Evolutionary conservation across 1,140 invertebrate species (phyloP).

Genomic region (Platorchestia sp.): DNA sequence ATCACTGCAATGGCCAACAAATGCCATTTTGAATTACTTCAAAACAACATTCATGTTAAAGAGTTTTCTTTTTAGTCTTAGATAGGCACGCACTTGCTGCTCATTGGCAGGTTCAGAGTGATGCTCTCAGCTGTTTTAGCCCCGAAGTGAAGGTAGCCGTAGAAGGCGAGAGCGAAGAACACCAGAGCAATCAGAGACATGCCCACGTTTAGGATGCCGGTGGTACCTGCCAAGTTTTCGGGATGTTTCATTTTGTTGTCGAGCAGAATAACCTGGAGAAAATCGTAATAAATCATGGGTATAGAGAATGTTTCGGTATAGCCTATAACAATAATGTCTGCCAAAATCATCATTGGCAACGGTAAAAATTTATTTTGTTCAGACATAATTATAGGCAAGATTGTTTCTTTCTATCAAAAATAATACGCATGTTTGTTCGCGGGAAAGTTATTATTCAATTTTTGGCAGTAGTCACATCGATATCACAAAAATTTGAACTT

Average conservation of each 20-base stretch:
- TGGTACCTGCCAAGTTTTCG: constrained; percentile 40
- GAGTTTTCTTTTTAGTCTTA: background rate
- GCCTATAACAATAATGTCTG: background rate
- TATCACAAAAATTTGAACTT: too few species aligned
- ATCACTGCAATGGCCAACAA: too few species aligned
- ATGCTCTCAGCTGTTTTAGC: background rate
- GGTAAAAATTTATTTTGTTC: background rate
- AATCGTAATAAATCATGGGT: background rate
- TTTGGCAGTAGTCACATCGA: too few species aligned
- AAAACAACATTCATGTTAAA: too few species aligned
- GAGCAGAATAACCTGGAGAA: constrained; percentile 27
- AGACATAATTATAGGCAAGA: too few species aligned
- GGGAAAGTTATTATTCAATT: background rate
- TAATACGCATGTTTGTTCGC: too few species aligned
- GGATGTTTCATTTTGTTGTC: constrained; percentile 42
- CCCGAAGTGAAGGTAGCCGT: constrained; percentile 1
- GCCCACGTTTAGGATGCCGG: constrained; percentile 26
- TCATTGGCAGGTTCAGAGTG: constrained; percentile 15
- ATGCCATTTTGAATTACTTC: too few species aligned
- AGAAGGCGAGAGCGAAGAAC: constrained; percentile 26
- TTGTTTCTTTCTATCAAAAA: too few species aligned
- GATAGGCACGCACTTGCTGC: background rate
- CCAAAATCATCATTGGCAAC: background rate
- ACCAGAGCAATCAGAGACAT: constrained; percentile 16
- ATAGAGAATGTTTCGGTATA: background rate